Conservation (phyloP, 2,888 invertebrate genomes). For the Acanthosepion esculentum region DNA sequence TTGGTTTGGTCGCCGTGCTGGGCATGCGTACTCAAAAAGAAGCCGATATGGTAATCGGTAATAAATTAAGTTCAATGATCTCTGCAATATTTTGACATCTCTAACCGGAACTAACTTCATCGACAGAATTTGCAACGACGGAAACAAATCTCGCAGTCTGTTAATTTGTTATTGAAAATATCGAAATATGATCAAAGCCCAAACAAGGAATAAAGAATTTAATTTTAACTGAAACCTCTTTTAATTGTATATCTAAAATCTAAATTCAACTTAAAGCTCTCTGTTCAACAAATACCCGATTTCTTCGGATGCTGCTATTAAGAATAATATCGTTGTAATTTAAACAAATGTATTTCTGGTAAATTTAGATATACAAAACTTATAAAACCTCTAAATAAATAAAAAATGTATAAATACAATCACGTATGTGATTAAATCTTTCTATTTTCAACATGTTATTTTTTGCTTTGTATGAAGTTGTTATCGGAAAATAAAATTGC, state of each 20-base stretch:
- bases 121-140: background rate
- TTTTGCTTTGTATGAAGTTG: too few species aligned
- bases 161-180: background rate
- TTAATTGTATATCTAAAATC: too few species aligned
- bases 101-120: background rate
- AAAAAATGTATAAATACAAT: background rate
- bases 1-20: background rate
- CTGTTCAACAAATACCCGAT: background rate
- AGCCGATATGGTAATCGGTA: background rate
- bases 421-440: background rate
- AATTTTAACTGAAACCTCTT: background rate
- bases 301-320: background rate
- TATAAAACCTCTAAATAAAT: background rate
- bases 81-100: background rate
- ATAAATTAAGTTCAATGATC: background rate
- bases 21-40: background rate
- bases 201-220: background rate
- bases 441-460: too few species aligned
- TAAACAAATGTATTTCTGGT: background rate
- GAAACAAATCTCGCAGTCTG: background rate
- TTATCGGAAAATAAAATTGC: too few species aligned
- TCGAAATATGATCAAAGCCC: background rate
- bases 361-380: background rate
- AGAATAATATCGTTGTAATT: background rate
- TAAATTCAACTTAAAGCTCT: background rate